A percentile compares a stretch with the other conserved stretches of the same genome.
phyloP scores from a whole-genome alignment of 1,140 invertebrate species.

The Atta texana region DNA sequence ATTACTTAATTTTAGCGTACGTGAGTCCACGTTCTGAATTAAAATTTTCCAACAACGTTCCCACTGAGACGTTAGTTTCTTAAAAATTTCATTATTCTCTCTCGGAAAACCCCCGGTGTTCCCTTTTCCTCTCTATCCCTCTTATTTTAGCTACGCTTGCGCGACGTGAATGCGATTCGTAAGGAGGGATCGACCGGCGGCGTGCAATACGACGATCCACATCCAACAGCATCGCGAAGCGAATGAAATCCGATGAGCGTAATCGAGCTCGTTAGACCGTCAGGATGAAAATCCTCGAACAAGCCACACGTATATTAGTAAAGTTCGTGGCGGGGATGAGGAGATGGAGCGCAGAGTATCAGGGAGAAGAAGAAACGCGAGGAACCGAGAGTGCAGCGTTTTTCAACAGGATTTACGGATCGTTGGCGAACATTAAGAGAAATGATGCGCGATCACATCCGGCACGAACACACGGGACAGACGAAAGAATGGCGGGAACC shows the following conservation, averaged over 20 bases:
- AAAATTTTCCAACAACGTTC: slow-evolving; percentile 51
- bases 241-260: slow-evolving; percentile 71
- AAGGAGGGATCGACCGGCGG: slow-evolving; percentile 29
- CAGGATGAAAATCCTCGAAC: slow-evolving; percentile 61
- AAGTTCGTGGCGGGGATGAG: slow-evolving; percentile 18
- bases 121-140: slow-evolving; percentile 8
- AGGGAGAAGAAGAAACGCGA: slow-evolving; percentile 27
- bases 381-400: slow-evolving; percentile 56
- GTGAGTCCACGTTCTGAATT: slow-evolving; percentile 41
- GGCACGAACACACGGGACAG: slow-evolving; percentile 62
- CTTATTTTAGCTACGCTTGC: slow-evolving; percentile 56
- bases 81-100: slow-evolving; percentile 54
- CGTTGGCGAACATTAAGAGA: slow-evolving; percentile 71
- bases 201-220: slow-evolving; percentile 44
- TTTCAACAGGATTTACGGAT: slow-evolving; percentile 74
- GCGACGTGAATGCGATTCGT: slow-evolving; percentile 48
- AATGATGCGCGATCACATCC: slow-evolving; percentile 71
- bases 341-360: slow-evolving; percentile 12
- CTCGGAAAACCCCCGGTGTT: slow-evolving; percentile 7
- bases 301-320: slow-evolving; percentile 34
- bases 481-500: slow-evolving; percentile 38
- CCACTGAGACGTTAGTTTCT: slow-evolving; percentile 46
- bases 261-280: slow-evolving; percentile 72
- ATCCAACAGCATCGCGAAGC: slow-evolving; percentile 45
- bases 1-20: slow-evolving; percentile 59